Evolutionary conservation across 1,140 invertebrate genomes (phyloP).

Genomic region (Arctopsyche grandis): DNA sequence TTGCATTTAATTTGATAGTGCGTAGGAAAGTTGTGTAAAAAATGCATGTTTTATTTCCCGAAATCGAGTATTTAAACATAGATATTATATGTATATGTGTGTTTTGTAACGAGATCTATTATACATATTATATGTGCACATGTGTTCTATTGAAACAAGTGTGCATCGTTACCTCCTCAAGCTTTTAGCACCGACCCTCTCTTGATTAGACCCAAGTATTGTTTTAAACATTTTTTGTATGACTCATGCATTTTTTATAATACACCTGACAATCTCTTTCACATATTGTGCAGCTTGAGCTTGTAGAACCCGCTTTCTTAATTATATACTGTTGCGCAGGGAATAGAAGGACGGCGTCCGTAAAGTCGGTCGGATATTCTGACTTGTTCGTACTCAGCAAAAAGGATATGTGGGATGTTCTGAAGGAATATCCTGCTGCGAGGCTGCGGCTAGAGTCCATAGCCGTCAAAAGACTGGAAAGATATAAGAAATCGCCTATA

Average conservation of each 20-base stretch:
- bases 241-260: conserved; percentile 14
- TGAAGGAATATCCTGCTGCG: conserved; percentile 98
- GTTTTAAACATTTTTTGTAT: neutral
- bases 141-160: neutral
- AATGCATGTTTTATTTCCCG: too few species aligned
- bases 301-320: neutral
- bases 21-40: too few species aligned
- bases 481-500: conserved; percentile 92
- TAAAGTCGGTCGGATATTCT: conserved; percentile 97
- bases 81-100: too few species aligned
- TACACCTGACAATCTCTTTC: neutral
- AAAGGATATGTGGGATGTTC: conserved; percentile 99
- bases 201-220: too few species aligned
- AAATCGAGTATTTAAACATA: too few species aligned
- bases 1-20: too few species aligned
- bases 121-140: neutral
- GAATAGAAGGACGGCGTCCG: conserved; percentile 95
- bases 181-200: neutral
- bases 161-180: neutral
- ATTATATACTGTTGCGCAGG: conserved; percentile 67
- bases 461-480: conserved; percentile 95
- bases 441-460: conserved; percentile 96
- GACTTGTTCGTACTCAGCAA: conserved; percentile 98
- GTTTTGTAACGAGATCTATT: too few species aligned
- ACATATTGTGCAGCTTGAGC: neutral